Conservation (phyloP, 2,113 vertebrate genomes). For the Sander vitreus region DNA sequence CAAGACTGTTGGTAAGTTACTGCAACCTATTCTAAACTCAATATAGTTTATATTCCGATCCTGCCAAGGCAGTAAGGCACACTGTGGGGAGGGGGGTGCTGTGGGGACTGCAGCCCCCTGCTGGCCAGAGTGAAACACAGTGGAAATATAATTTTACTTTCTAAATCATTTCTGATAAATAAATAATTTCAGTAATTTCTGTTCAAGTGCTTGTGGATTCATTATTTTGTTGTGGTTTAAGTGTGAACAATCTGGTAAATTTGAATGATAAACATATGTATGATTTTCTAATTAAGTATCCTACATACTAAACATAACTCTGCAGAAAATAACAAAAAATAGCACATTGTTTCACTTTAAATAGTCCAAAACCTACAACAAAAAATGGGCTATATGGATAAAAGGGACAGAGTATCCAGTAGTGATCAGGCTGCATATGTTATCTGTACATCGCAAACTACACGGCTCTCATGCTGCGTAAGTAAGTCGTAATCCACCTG, state of each 20-base stretch:
- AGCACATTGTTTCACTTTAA: neutral
- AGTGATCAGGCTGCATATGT: neutral
- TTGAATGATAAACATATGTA: neutral
- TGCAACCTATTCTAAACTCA: neutral
- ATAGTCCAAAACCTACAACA: neutral
- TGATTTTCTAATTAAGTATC: neutral
- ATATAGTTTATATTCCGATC: neutral
- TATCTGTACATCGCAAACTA: neutral
- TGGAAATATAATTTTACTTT: neutral
- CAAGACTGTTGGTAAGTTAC: slow-evolving; percentile 92
- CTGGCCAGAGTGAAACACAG: neutral
- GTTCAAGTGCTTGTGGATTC: neutral
- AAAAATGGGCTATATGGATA: neutral
- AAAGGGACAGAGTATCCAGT: neutral
- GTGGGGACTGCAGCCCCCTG: neutral
- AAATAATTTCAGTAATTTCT: neutral
- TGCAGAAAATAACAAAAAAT: neutral
- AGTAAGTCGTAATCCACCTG: neutral
- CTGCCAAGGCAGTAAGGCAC: neutral
- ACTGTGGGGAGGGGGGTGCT: neutral
- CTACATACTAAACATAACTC: neutral
- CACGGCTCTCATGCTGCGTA: neutral
- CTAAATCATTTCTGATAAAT: neutral
- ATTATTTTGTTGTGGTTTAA: neutral
- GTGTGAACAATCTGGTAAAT: neutral